Evolutionary conservation across 2,797 vertebrate species (phyloP), one percentile per base, ranked within the genome.

Genomic region (Urosaurus nigricauda): DNA sequence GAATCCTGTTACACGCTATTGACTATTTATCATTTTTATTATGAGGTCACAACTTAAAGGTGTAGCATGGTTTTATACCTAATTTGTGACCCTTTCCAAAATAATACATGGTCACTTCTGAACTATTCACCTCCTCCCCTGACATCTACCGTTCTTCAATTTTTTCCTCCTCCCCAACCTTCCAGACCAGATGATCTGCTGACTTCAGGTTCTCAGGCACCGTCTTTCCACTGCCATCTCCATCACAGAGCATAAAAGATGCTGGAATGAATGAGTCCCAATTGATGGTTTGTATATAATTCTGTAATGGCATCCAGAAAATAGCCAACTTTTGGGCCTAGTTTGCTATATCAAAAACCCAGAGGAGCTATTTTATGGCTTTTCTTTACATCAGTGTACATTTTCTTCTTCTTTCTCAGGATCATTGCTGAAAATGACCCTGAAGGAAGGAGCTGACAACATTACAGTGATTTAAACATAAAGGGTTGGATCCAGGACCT

Each of bases 1-100:
- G 97, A 97, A 97, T 97, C 97, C 96, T 79, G 96, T 97, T 97
- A 97, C 97, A 95, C 94, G 94, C 96, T 92, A 96, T 96, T 97
- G 96, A 94, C 94, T 95, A 96, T 97, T 96, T 95, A 96, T 97
- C 97, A 97, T 96, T 96, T 97, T 97, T 95, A 89, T 89, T 97
- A 97, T 97, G 95, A 93, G 89, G 96, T 96, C 95, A 95, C 94
- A 93, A 91, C 94, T 96, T 96, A 95, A 89, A 96, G 93, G 93
- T 93, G 91, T 96, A 95, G 83, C 94, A 94, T 94, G 95, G 94
- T 95, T 96, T 96, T 94, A 93, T 95, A 93, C 93, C 92, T 95
- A 95, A 95, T 96, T 96, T 96, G 95, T 92, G 95, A 95, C 95
- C 93, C 87, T 90, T 95, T 96, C 95, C 93, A 92, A 96, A 95